A percentile compares a stretch with the other conserved stretches of the same genome.
Evolutionary conservation across 30 jellyfish, hydroid and myxozoan genomes (phyloP).

Genomic region (Hydractinia symbiolongicarpus): DNA sequence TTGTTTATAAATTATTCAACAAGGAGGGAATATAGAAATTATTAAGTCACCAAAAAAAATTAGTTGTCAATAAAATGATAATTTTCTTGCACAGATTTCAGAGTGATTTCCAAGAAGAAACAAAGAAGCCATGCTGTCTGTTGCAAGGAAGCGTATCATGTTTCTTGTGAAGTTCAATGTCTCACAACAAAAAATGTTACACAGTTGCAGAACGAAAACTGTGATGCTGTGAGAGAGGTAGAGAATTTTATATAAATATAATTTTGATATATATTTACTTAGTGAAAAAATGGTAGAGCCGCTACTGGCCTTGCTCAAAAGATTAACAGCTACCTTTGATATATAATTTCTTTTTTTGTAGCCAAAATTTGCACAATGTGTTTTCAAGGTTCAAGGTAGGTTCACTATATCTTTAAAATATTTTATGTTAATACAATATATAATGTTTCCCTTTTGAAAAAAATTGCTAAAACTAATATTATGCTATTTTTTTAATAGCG

Average conservation of each 20-base stretch:
- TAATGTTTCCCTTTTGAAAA: too few species aligned
- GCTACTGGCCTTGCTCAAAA: too few species aligned
- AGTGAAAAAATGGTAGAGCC: not conserved
- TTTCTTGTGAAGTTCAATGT: constrained; percentile 30
- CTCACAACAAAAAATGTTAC: constrained; percentile 21
- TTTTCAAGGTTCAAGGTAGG: constrained; percentile 33
- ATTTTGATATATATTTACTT: not conserved
- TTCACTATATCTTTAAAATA: not conserved
- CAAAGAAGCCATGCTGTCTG: constrained; percentile 22
- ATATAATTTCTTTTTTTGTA: not conserved
- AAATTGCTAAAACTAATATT: not conserved
- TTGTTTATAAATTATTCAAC: too few species aligned
- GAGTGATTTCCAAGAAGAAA: not conserved
- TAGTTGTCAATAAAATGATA: not conserved
- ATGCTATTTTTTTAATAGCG: constrained; percentile 8
- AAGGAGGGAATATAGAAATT: not conserved
- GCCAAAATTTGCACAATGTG: constrained; percentile 34
- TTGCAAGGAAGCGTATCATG: constrained; percentile 33
- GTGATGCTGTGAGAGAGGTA: constrained; percentile 37
- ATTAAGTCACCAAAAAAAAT: not conserved
- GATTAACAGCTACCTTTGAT: too few species aligned
- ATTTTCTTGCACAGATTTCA: not conserved
- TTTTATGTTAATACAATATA: too few species aligned
- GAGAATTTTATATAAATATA: not conserved
- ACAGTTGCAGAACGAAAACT: constrained; percentile 22